Percentiles rank a stretch among this genome's conserved stretches.
phyloP scores from a whole-genome alignment of 2,888 invertebrate species.

The Eilema griseolum region DNA sequence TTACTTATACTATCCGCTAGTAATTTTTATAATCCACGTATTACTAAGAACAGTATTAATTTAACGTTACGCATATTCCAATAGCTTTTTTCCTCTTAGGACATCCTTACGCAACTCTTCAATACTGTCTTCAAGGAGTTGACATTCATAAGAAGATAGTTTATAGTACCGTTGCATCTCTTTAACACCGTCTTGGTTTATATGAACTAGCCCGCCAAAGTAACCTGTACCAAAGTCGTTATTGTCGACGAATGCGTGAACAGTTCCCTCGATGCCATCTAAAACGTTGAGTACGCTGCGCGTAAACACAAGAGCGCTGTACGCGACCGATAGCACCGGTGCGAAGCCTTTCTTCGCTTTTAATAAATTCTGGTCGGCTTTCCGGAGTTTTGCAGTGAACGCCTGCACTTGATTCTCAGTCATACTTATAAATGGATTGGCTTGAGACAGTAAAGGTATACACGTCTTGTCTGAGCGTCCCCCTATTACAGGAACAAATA shows the following conservation, averaged over 20 bases:
- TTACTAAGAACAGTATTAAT: background rate
- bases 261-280: constrained; percentile 57
- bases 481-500: constrained; percentile 92
- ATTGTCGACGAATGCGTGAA: constrained; percentile 72
- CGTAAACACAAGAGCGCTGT: constrained; percentile 88
- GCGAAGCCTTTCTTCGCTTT: constrained; percentile 88
- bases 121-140: constrained; percentile 67
- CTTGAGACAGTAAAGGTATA: constrained; percentile 92
- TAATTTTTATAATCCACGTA: background rate
- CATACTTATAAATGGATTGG: constrained; percentile 84
- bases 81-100: constrained; percentile 62
- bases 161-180: constrained; percentile 67
- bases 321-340: constrained; percentile 89
- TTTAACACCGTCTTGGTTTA: constrained; percentile 61
- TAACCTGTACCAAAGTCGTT: constrained; percentile 75
- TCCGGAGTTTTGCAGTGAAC: constrained; percentile 79
- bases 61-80: constrained; percentile 56
- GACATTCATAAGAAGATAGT: constrained; percentile 65
- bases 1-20: background rate
- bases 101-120: constrained; percentile 68
- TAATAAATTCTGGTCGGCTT: constrained; percentile 88
- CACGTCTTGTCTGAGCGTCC: constrained; percentile 92
- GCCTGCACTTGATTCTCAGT: constrained; percentile 74
- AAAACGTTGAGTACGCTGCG: constrained; percentile 84
- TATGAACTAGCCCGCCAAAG: constrained; percentile 67